Evolutionary conservation across 2,888 invertebrate species (phyloP), one percentile per base, ranked within the genome.

Genomic region (Lasioglossum leucozonium): DNA sequence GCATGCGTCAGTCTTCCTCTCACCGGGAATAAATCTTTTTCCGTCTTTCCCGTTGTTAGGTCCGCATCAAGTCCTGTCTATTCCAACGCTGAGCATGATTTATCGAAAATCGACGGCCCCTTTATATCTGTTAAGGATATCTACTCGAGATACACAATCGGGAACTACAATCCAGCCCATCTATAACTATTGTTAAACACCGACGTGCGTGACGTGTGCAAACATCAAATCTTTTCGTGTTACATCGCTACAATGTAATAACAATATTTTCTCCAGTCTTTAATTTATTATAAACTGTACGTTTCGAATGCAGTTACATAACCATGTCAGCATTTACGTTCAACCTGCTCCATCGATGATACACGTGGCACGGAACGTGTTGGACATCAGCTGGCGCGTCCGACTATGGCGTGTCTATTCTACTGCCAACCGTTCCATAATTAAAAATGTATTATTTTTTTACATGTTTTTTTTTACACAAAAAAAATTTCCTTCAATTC

Each of bases 1-100:
- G 16, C 40, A 40, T 47, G 55, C 58, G 44, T 81, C 74, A 58
- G n/a, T 72, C 37, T 71, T 82, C 51, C 51, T 76, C 71, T 34
- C 40, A 62, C 42, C 22, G 26, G 26, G 58, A 75, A 72, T 71
- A 58, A 75, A 82, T 82, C 58, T 72, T 71, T n/a, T 65, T 77
- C 65, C 30, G 30, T 47, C 77, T 72, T 69, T 55, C 78, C 18
- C 58, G 40, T 40, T 62, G 69, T 65, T 81, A 72, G 26, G 30
- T 40, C 22, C 67, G 65, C 69, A 26, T 51, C 65, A 47, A 51
- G 37, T 77, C 77, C 37, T 40, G 37, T 51, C 18, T 69, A 69
- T 69, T 40, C 69, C n/a, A 40, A n/a, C 69, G 11, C 40, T 37
- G 69, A 37, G n/a, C n/a, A 40, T 37, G 69, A 69, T 69, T 69